Evolutionary conservation across 2,888 invertebrate species (phyloP).

Genomic region (Agrochola lota): DNA sequence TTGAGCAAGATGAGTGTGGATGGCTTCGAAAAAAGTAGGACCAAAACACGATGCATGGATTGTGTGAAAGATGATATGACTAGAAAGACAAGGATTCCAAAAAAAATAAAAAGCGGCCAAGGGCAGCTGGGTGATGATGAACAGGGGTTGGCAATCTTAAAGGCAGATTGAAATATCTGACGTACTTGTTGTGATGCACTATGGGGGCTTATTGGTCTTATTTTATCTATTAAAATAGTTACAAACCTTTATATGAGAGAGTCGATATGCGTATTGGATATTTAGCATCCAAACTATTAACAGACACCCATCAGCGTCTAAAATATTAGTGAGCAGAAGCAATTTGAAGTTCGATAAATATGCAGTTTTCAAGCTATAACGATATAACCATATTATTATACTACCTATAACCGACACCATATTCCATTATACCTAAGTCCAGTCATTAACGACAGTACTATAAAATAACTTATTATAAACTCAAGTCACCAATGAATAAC

Average conservation of each 20-base stretch:
- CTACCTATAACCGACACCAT: not conserved
- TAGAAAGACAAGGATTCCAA: not conserved
- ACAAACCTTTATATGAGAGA: not conserved
- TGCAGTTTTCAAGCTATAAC: not conserved
- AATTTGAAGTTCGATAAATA: not conserved
- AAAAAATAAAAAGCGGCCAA: not conserved
- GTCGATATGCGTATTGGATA: not conserved
- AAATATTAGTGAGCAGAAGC: not conserved
- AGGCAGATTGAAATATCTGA: not conserved
- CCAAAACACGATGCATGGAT: not conserved
- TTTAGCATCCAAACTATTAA: not conserved
- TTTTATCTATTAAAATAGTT: not conserved
- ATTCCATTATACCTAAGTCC: not conserved
- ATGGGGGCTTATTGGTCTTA: not conserved
- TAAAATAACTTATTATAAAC: not conserved
- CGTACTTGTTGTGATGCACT: not conserved
- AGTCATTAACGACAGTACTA: too few species aligned
- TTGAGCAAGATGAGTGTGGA: not conserved
- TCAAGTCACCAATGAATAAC: not conserved
- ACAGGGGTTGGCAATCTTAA: too few species aligned
- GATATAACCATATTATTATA: not conserved
- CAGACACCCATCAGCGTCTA: not conserved
- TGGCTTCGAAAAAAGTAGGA: too few species aligned
- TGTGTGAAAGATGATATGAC: too few species aligned
- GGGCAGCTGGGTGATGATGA: not conserved